These are phyloP conservation scores for Ciconia stormi DNA, from an alignment of 2,113 vertebrate genomes.

Conservation along the genomic window DNA sequence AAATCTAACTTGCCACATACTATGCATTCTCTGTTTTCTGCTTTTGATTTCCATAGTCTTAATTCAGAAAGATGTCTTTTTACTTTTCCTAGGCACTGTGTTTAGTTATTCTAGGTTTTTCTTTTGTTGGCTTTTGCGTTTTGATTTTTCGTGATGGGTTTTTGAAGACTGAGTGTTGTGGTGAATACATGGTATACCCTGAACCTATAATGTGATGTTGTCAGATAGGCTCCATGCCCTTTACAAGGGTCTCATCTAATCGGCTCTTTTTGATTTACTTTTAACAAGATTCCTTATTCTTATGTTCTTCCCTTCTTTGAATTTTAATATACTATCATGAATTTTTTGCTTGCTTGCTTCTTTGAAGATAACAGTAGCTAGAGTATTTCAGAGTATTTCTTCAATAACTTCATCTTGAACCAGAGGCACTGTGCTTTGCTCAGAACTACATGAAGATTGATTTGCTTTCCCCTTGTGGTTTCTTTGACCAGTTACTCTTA, in stretches of 20 bases:
- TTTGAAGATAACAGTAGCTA: background rate
- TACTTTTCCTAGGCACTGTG: background rate
- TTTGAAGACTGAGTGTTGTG: background rate
- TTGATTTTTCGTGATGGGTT: background rate
- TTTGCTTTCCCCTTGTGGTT: background rate
- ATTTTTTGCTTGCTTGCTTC: background rate
- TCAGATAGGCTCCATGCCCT: background rate
- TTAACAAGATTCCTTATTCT: background rate
- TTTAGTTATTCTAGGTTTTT: background rate
- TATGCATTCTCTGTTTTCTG: background rate
- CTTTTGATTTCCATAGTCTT: background rate
- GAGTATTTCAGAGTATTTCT: background rate
- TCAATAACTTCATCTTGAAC: background rate
- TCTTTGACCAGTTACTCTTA: background rate
- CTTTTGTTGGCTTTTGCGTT: background rate
- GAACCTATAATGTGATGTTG: background rate
- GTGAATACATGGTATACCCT: background rate
- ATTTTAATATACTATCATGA: background rate
- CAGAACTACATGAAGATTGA: background rate
- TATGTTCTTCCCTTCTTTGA: background rate
- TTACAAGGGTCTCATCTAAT: background rate
- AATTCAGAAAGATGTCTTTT: background rate
- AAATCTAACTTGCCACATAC: background rate
- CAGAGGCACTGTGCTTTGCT: background rate
- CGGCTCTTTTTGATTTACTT: background rate